These are phyloP conservation scores for Falcaria lacertinaria DNA, from an alignment of 2,888 invertebrate species.

Conservation along the genomic window DNA sequence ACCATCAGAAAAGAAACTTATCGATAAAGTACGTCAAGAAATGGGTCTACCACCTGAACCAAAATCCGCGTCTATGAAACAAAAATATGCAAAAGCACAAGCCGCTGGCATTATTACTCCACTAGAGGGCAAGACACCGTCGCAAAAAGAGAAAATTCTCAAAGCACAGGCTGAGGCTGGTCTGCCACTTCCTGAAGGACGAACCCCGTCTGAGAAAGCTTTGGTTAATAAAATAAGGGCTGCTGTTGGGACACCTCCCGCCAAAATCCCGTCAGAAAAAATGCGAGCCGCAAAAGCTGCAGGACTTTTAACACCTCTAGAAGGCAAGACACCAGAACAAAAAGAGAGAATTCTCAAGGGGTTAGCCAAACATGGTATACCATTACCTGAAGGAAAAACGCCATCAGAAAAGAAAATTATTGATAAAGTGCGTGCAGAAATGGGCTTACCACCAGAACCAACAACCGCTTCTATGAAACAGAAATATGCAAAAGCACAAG, in stretches of 20 bases:
- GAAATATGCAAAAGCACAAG: conserved; percentile 19
- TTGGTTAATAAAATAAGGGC: conserved; percentile 17
- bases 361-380: conserved; percentile 17
- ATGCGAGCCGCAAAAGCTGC: conserved; percentile 21
- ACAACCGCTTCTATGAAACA: conserved; percentile 21
- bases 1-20: conserved; percentile 25
- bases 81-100: conserved; percentile 9
- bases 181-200: conserved; percentile 22
- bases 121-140: conserved; percentile 17
- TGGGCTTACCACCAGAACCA: conserved; percentile 32
- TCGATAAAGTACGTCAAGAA: conserved; percentile 25
- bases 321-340: conserved; percentile 29
- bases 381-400: conserved; percentile 25
- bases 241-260: conserved; percentile 4
- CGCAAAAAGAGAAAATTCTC: conserved; percentile 25
- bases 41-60: conserved; percentile 30
- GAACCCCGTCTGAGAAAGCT: conserved; percentile 24
- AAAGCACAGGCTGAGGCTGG: conserved; percentile 20
- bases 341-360: conserved; percentile 34
- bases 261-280: conserved; percentile 12
- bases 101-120: conserved; percentile 21
- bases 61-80: conserved; percentile 9
- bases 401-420: conserved; percentile 26
- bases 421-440: conserved; percentile 21
- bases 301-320: conserved; percentile 25